Evolutionary conservation across 2,888 invertebrate genomes (phyloP), one percentile per base, ranked within the genome.

Genomic region (Listrodromus nycthemerus): DNA sequence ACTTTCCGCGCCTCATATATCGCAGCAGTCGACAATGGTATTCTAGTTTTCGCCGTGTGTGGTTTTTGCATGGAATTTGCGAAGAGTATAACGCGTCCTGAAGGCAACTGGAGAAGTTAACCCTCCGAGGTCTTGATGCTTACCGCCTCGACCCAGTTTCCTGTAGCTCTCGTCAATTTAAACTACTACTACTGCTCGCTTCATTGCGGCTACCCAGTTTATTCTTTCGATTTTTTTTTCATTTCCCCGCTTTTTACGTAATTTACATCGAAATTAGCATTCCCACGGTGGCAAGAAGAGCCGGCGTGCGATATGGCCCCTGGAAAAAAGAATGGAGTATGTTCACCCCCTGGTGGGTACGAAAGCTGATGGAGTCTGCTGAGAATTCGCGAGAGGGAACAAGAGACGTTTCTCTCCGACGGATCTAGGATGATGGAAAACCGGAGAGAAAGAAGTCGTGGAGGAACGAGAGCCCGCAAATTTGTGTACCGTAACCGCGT

Each of bases 231-330:
- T 77, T 37, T 69, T 1, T 13, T 41, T 45, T 27, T 52, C 55
- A 41, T 45, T 27, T 33, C 58, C 55, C 69, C 37, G 63, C 24
- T 37, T 75, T 77, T 77, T 37, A 24, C 76, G 45, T 69, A 67
- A 89, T 89, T 87, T 85, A 80, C 88, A 90, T 89, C 83, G 87
- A 87, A 88, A 90, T 89, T 86, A 88, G 86, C 65, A 82, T 73
- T 67, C 78, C 82, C 76, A 55, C 19, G 48, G 74, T 73, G 67
- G 80, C 58, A 48, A 85, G 79, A 83, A 80, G 73, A 82, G 41
- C 16, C 41, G 13, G 41, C 13, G 82, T 85, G 86, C 86, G 85
- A 87, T 87, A 78, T 83, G 86, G 82, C 75, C 81, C 67, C 66
- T 41, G 61, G 73, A 70, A 50, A 82, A 79, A 76, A 41, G 58